Evolutionary conservation across 2,888 invertebrate species (phyloP).

Genomic region (Operophtera brumata): DNA sequence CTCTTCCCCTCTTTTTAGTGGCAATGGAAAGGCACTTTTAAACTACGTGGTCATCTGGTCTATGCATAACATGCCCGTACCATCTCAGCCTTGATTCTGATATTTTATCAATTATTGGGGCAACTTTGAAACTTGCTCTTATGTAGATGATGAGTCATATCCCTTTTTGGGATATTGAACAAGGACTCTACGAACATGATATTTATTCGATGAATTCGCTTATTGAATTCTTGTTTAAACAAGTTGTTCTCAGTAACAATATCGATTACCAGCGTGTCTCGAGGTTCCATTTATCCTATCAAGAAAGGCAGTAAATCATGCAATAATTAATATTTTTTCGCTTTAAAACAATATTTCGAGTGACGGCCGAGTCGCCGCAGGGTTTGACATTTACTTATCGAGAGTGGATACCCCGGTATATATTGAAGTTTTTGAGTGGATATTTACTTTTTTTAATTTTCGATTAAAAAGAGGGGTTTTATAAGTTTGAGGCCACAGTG

Average conservation of each 20-base stretch:
- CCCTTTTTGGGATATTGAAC: not conserved
- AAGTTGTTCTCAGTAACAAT: slow-evolving; percentile 9
- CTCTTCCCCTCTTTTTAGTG: no score
- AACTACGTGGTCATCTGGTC: no score
- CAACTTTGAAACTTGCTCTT: no score
- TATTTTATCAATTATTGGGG: no score
- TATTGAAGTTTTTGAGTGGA: no score
- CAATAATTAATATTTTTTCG: slow-evolving; percentile 58
- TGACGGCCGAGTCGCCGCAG: slow-evolving; percentile 36
- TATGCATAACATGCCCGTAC: no score
- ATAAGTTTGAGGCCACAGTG: no score
- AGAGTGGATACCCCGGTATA: slow-evolving; percentile 17
- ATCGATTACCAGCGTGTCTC: slow-evolving; percentile 13
- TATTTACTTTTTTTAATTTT: no score
- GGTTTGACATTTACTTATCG: slow-evolving; percentile 35
- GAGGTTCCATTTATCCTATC: slow-evolving; percentile 21
- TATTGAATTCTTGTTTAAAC: slow-evolving; percentile 2
- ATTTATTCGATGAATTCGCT: slow-evolving; percentile 1
- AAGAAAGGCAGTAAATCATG: slow-evolving; percentile 47
- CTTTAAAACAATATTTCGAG: slow-evolving; percentile 55
- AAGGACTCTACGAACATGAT: not conserved
- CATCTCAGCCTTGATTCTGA: no score
- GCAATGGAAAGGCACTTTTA: no score
- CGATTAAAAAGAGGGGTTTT: no score
- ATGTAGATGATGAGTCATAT: no score